phyloP scores from a whole-genome alignment of 2,113 vertebrate species.

The Ivindomyrus marchei region DNA sequence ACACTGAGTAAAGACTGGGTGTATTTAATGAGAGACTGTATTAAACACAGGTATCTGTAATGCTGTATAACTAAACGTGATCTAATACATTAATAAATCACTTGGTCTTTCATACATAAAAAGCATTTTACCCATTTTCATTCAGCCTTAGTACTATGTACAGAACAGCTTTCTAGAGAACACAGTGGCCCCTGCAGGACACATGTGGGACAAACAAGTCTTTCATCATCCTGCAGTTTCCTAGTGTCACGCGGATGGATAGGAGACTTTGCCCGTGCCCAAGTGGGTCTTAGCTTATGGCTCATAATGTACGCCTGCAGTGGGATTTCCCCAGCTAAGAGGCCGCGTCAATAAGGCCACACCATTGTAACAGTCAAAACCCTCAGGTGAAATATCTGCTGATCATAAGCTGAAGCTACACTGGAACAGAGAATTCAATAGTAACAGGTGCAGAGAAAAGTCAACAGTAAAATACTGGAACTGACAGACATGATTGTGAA shows the following conservation, averaged over 20 bases:
- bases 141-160: constrained; percentile 8
- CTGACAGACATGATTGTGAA: not conserved
- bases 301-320: not conserved
- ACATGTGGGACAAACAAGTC: not conserved
- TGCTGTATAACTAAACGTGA: constrained; percentile 22
- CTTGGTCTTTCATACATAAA: constrained; percentile 18
- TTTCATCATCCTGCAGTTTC: not conserved
- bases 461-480: not conserved
- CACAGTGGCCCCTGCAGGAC: not conserved
- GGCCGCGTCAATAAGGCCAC: not conserved
- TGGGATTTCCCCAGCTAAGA: not conserved
- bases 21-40: not conserved
- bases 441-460: not conserved
- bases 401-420: not conserved
- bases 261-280: not conserved
- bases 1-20: not conserved
- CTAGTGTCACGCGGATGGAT: not conserved
- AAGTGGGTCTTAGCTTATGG: not conserved
- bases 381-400: not conserved
- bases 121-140: not conserved
- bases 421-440: not conserved
- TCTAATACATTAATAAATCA: constrained; percentile 35
- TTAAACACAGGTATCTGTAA: not conserved
- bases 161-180: not conserved
- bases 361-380: not conserved